Percentiles rank a stretch among this genome's conserved stretches.
Evolutionary conservation across 1,140 invertebrate genomes (phyloP).

Genomic region (Mactra quadrangularis): DNA sequence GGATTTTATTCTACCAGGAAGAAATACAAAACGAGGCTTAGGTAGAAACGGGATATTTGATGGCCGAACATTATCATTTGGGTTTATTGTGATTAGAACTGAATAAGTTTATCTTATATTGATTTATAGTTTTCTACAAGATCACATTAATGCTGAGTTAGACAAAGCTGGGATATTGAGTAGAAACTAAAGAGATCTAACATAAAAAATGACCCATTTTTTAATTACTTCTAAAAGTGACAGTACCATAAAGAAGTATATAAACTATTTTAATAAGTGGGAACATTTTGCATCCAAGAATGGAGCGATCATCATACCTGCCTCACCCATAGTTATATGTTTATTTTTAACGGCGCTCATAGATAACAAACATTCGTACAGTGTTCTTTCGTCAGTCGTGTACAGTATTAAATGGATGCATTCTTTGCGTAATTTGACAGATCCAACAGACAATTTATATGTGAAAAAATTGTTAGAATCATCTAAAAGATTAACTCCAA

Average conservation of each 20-base stretch:
- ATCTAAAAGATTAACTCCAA: slow-evolving; percentile 16
- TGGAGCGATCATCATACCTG: background rate
- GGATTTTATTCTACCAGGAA: slow-evolving; percentile 2
- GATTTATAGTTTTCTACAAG: background rate
- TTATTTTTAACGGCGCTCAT: slow-evolving; percentile 40
- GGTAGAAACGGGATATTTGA: slow-evolving; percentile 37
- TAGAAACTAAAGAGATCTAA: background rate
- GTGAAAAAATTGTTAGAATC: slow-evolving; percentile 49
- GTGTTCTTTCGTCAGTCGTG: slow-evolving; percentile 12
- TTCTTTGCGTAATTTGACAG: background rate
- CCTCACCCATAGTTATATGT: slow-evolving; percentile 23
- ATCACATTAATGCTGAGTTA: background rate
- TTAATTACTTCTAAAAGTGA: slow-evolving; percentile 28
- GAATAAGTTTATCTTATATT: background rate
- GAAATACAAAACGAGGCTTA: background rate
- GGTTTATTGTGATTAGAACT: slow-evolving; percentile 1
- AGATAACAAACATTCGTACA: background rate
- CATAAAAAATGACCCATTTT: slow-evolving; percentile 15
- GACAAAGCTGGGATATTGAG: background rate
- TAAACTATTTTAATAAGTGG: slow-evolving; percentile 44
- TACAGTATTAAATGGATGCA: slow-evolving; percentile 53
- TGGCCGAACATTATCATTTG: background rate
- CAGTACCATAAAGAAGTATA: slow-evolving; percentile 35
- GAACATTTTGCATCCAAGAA: slow-evolving; percentile 8
- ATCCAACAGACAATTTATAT: slow-evolving; percentile 36